These are phyloP conservation scores for Cladopsammia gracilis DNA, from an alignment of 64 coral and sea anemone species.

Conservation along the genomic window DNA sequence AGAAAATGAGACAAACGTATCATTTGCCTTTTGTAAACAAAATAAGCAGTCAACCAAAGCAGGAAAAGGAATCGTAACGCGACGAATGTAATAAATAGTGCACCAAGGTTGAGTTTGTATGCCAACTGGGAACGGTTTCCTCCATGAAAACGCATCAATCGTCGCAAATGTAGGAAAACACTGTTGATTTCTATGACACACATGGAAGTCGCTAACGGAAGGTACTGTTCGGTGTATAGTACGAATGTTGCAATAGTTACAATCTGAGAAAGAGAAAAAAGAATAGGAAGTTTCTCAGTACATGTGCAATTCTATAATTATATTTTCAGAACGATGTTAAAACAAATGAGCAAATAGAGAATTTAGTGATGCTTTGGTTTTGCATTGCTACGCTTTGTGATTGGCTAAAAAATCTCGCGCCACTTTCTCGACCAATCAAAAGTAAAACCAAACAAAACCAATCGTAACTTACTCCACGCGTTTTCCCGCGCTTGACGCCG, in stretches of 20 bases:
- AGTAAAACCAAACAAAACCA: no score
- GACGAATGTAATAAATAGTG: not conserved
- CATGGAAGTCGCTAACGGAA: not conserved
- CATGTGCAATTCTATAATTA: not conserved
- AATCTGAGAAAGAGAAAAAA: not conserved
- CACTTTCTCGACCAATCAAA: no score
- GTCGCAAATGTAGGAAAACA: conserved; percentile 13
- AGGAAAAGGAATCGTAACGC: not conserved
- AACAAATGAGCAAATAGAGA: no score
- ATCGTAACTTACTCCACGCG: no score
- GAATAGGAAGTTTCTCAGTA: not conserved
- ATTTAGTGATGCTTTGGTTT: no score
- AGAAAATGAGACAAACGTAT: not conserved
- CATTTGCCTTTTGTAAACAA: not conserved
- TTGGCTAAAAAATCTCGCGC: no score
- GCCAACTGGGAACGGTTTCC: not conserved
- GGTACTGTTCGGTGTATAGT: not conserved
- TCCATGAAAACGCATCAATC: not conserved
- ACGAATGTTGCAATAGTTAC: not conserved
- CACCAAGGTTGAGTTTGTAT: not conserved
- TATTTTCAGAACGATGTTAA: no score
- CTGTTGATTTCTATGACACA: conserved; percentile 1
- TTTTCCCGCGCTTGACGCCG: no score
- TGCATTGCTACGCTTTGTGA: no score
- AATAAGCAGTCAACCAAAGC: not conserved